Base-by-base conservation (phyloP, 2,888 invertebrate species). In the Helobdella robusta region DNA sequence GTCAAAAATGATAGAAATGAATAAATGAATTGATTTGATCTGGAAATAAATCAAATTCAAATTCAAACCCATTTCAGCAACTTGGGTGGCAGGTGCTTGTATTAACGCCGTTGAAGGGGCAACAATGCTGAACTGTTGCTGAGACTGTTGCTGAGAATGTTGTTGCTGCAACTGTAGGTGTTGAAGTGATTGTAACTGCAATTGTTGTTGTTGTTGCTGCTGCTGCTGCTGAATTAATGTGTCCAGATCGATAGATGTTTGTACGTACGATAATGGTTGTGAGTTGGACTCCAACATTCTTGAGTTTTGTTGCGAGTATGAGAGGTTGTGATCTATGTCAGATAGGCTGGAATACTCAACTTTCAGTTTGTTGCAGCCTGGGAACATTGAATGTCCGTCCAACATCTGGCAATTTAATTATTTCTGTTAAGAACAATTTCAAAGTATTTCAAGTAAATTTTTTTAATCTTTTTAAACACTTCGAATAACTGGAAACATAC, bases 101-200 rank as follows among this genome's bases (percentile, higher is more conserved):
- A 15, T 11, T 15, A 15, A 40, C 15, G 44, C 8, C 15, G 25
- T 23, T 1, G 1, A 40, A 15, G 11, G n/a, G 44, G n/a, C 44
- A 11, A n/a, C 44, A 15, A 15, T 40, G 44, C 44, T 40, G 44
- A 40, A 11, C 11, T n/a, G 44, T 40, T 40, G 11, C 44, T n/a
- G n/a, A n/a, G n/a, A n/a, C n/a, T 58, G 58, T 28, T 58, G 20
- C 25, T 58, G 58, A 20, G 18, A 32, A 25, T 58, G 58, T 32
- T 25, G 20, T 58, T 58, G 58, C 30, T 58, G 58, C 30, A 8
- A n/a, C 23, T 61, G 61, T 18, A 20, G 25, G n/a, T 61, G 61
- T 2, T 61, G 61, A 20, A 23, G 61, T 36, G 18, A 25, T n/a
- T 50, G 50, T n/a, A 11, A 25, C 6, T 6, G 20, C 6, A 20